These are phyloP conservation scores for Acinonyx jubatus DNA, from an alignment of 2,113 vertebrate genomes.

Conservation along the genomic window DNA sequence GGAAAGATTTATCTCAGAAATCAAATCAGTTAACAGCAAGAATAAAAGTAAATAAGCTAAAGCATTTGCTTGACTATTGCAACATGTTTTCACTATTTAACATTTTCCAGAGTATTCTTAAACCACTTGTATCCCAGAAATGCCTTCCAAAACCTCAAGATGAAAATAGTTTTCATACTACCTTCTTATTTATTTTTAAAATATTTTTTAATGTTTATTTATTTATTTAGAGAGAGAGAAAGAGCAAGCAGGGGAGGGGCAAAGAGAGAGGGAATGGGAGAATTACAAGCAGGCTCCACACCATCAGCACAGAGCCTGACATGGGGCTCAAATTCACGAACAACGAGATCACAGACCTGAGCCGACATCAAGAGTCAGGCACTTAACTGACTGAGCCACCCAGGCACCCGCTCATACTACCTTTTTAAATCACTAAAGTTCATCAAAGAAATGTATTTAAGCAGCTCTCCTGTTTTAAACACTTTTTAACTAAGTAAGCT, in stretches of 20 bases:
- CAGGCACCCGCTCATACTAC: neutral
- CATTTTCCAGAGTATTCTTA: neutral
- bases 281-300: too few relatives aligned
- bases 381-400: too few relatives aligned
- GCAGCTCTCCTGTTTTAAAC: neutral
- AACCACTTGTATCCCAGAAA: slow-evolving; percentile 15
- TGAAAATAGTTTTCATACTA: neutral
- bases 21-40: neutral
- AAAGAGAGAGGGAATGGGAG: too few relatives aligned
- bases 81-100: slow-evolving; percentile 23
- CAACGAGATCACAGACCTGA: too few relatives aligned
- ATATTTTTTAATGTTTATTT: too few relatives aligned
- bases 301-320: too few relatives aligned
- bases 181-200: neutral
- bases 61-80: neutral
- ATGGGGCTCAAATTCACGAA: too few relatives aligned
- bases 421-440: slow-evolving; percentile 31
- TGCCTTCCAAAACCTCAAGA: neutral
- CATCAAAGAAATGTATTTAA: slow-evolving; percentile 9
- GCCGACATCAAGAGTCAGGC: too few relatives aligned
- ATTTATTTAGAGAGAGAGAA: too few relatives aligned
- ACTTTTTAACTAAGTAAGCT: neutral
- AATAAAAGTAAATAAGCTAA: neutral
- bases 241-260: too few relatives aligned
- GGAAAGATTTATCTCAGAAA: slow-evolving; percentile 1